A percentile compares a stretch with the other conserved stretches of the same genome.
phyloP scores from a whole-genome alignment of 1,140 invertebrate species.

The Hylaeus anthracinus region DNA sequence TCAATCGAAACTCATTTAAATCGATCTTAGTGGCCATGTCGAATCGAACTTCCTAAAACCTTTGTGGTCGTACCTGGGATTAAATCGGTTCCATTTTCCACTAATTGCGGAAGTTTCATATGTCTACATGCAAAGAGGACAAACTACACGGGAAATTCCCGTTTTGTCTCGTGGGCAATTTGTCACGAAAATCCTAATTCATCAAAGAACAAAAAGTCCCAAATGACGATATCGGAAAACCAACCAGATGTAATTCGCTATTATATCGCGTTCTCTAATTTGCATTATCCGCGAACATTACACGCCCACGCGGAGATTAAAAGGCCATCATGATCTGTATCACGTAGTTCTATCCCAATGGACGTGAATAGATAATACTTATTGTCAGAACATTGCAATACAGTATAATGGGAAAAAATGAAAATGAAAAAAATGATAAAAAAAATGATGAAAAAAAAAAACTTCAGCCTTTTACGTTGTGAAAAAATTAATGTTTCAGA shows the following conservation, averaged over 20 bases:
- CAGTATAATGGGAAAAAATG: too few species aligned
- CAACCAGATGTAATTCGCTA: background rate
- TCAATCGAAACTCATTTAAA: background rate
- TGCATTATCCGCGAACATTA: slow-evolving; percentile 10
- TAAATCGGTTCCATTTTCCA: background rate
- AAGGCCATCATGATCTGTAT: background rate
- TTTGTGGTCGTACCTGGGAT: background rate
- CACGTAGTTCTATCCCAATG: background rate
- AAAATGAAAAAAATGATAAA: too few species aligned
- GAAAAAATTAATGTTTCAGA: too few species aligned
- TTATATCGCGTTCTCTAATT: background rate
- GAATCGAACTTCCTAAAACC: slow-evolving; percentile 6
- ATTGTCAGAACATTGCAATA: too few species aligned
- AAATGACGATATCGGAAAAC: too few species aligned
- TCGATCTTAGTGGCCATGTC: background rate
- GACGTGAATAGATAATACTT: background rate
- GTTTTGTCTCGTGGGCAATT: background rate
- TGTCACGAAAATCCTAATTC: background rate
- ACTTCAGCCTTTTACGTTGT: too few species aligned
- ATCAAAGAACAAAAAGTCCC: background rate
- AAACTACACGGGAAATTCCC: background rate
- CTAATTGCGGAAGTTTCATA: slow-evolving; percentile 25
- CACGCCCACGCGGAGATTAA: slow-evolving; percentile 12
- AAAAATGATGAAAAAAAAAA: too few species aligned
- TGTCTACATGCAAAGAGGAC: background rate